phyloP scores from a whole-genome alignment of 2,888 invertebrate species.

The Catotricha subobsoleta region DNA sequence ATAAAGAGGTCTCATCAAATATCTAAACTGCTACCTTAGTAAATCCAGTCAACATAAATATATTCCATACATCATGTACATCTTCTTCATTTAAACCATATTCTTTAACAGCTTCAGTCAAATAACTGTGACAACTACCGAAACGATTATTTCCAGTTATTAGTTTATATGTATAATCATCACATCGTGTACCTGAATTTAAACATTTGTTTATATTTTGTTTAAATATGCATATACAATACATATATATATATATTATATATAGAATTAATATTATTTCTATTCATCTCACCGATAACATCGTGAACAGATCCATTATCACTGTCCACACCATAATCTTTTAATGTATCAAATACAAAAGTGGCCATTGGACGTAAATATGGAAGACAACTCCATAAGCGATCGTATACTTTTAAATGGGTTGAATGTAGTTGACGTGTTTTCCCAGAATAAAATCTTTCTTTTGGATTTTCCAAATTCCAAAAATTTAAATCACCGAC shows the following conservation, averaged over 20 bases:
- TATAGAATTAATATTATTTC: conserved; percentile 1
- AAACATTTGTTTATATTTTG: no score
- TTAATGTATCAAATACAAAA: conserved; percentile 30
- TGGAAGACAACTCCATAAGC: conserved; percentile 32
- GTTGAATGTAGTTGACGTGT: conserved; percentile 31
- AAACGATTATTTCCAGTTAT: conserved; percentile 29
- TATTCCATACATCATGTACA: conserved; percentile 35
- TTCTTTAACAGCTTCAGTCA: conserved; percentile 27
- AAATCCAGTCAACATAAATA: conserved; percentile 34
- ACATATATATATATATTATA: no score
- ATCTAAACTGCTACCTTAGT: conserved; percentile 17
- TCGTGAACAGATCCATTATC: conserved; percentile 32
- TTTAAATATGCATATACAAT: no score
- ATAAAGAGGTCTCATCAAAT: not conserved
- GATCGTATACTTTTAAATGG: conserved; percentile 30
- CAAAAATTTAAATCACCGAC: conserved; percentile 32
- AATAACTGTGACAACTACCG: conserved; percentile 30
- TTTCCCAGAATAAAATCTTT: conserved; percentile 32
- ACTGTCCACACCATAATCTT: conserved; percentile 30
- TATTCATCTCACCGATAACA: conserved; percentile 27
- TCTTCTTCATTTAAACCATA: conserved; percentile 28
- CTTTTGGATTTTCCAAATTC: conserved; percentile 30
- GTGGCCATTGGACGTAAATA: conserved; percentile 32
- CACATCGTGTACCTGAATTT: conserved; percentile 31
- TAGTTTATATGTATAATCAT: conserved; percentile 31